These are phyloP conservation scores for Ischnus inquisitorius DNA, from an alignment of 2,888 invertebrate species.

Conservation along the genomic window DNA sequence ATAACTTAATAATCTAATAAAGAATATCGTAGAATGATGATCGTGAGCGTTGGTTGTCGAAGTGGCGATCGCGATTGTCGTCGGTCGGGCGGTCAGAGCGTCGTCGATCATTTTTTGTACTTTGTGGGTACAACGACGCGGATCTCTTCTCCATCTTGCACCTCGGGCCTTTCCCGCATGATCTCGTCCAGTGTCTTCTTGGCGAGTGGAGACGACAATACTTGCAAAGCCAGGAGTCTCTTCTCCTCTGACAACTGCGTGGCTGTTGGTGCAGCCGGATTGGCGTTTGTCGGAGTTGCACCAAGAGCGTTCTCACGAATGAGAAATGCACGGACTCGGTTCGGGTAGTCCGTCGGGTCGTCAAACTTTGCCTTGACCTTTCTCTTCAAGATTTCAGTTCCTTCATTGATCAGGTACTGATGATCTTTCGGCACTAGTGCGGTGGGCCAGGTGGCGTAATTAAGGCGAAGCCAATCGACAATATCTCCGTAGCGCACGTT, in stretches of 20 bases:
- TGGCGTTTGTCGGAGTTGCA: not conserved
- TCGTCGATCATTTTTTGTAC: slow-evolving; percentile 46
- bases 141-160: slow-evolving; percentile 18
- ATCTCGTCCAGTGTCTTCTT: slow-evolving; percentile 10
- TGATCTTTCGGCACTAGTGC: slow-evolving; percentile 37
- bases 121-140: slow-evolving; percentile 25
- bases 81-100: no score
- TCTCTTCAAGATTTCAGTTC: slow-evolving; percentile 32
- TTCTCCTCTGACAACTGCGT: slow-evolving; percentile 41
- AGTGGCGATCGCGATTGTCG: no score
- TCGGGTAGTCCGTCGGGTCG: slow-evolving; percentile 22
- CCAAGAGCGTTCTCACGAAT: slow-evolving; percentile 50
- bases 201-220: not conserved
- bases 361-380: slow-evolving; percentile 35
- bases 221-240: not conserved
- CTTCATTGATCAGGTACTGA: slow-evolving; percentile 29
- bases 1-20: no score
- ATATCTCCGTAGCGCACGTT: slow-evolving; percentile 42
- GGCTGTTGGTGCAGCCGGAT: not conserved
- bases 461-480: slow-evolving; percentile 50
- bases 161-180: not conserved
- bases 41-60: no score
- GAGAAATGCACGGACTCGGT: slow-evolving; percentile 20
- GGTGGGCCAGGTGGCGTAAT: slow-evolving; percentile 45
- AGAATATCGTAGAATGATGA: no score